Conservation (phyloP, 2,113 vertebrate genomes). For the Myotis brandtii region DNA sequence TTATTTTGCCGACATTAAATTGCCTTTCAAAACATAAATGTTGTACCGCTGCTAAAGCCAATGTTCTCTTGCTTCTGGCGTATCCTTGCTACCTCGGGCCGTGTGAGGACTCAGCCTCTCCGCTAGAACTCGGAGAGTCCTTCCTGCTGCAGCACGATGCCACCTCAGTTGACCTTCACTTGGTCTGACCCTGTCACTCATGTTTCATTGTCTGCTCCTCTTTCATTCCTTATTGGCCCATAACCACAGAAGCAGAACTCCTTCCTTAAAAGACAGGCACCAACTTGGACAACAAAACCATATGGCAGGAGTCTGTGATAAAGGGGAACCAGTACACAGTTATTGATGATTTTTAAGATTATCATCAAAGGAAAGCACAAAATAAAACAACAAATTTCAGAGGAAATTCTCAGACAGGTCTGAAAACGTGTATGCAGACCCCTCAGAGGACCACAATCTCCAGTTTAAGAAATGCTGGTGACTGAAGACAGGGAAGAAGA, state of each 20-base stretch:
- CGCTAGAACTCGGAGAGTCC: rapidly evolving
- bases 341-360: not conserved
- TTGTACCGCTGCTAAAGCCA: not conserved
- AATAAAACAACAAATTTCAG: not conserved
- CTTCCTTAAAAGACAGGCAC: not conserved
- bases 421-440: not conserved
- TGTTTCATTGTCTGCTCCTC: not conserved
- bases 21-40: conserved; percentile 24
- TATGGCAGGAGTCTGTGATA: not conserved
- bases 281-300: not conserved
- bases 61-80: not conserved
- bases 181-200: not conserved
- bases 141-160: not conserved
- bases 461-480: not conserved
- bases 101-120: not conserved
- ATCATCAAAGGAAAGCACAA: not conserved
- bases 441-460: not conserved
- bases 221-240: not conserved
- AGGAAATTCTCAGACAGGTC: not conserved
- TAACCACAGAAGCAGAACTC: not conserved
- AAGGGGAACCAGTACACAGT: not conserved
- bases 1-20: conserved; percentile 32
- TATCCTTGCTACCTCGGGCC: rapidly evolving
- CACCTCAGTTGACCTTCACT: not conserved
- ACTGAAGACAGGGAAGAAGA: not conserved